Base-by-base conservation (phyloP, 2,113 vertebrate species). In the Mormyrus lacerda region DNA sequence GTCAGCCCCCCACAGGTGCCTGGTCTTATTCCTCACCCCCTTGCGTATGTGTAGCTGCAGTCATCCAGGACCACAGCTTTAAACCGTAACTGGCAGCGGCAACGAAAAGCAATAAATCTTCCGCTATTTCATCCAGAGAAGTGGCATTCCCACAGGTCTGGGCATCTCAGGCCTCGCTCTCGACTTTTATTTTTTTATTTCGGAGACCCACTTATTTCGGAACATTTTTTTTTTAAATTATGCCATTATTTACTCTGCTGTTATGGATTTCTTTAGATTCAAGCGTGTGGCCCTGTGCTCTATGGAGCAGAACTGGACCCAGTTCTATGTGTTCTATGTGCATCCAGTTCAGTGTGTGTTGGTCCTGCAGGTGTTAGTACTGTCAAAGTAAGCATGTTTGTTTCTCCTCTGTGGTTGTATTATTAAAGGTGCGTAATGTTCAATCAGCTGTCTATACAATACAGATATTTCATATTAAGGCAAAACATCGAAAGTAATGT, bases 101-200 rank as follows among this genome's bases (percentile, higher is more conserved):
- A 55, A 89, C 7, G 42, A 91, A 85, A 42, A 82, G 90, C 89
- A 85, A 89, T 92, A 90, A 90, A 90, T 92, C 90, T 89, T 35
- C 76, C 17, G 79, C 39, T 87, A 92, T 89, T 91, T 90, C 87
- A 89, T 89, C 89, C 61, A 7, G 47, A 88, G 90, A 88, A 89
- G 76, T 48, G 84, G 19, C 55, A 58, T 69, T 89, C 88, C 90
- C 88, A 3, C 5, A 89, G 51, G 88, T 89, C 15, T 5, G 55
- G 87, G 45, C 4, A 42, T 45, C 73, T 89, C 69, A 91, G 39
- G 84, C 87, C 82, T 79, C 87, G 61, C 69, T 51, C 51, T 87
- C 58, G 79, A 31, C 82, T 88, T 84, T 39, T 7, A 15, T 79
- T 76, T 79, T 39, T 42, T 69, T 44, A 35, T 3, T 27, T 79